phyloP scores from a whole-genome alignment of 2,888 invertebrate species.

The Epinotia brunnichana region DNA sequence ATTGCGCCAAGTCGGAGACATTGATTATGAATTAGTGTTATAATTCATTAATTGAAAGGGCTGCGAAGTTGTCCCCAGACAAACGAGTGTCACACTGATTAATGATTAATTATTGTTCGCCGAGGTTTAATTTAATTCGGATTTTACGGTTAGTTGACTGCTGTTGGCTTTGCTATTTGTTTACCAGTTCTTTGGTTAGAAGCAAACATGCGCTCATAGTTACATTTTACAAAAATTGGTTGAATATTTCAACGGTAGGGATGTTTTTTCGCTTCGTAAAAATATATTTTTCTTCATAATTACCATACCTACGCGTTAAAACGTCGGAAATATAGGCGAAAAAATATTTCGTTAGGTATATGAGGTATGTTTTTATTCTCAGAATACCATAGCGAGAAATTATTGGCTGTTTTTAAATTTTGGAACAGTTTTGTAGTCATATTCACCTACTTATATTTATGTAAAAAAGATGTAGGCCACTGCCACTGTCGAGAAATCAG shows the following conservation, averaged over 20 bases:
- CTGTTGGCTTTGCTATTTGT: slow-evolving; percentile 46
- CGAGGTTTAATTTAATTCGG: slow-evolving; percentile 57
- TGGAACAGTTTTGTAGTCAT: too few relatives aligned
- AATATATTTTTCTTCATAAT: too few relatives aligned
- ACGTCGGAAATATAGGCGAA: background rate
- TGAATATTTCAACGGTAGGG: background rate
- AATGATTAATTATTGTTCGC: slow-evolving; percentile 83
- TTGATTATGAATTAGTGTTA: slow-evolving; percentile 81
- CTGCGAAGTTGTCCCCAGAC: slow-evolving; percentile 74
- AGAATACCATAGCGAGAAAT: background rate
- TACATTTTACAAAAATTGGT: background rate
- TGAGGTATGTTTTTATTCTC: background rate
- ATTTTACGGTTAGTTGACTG: slow-evolving; percentile 52
- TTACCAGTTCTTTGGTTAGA: slow-evolving; percentile 14
- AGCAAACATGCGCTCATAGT: background rate
- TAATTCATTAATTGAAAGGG: slow-evolving; percentile 82
- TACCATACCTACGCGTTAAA: background rate
- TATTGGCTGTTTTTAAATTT: background rate
- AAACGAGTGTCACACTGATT: slow-evolving; percentile 78
- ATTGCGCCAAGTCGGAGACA: slow-evolving; percentile 75
- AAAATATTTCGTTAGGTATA: too few relatives aligned
- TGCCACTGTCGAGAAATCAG: background rate
- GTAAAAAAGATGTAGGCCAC: too few relatives aligned
- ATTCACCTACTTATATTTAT: too few relatives aligned
- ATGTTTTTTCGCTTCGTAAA: too few relatives aligned